Conservation (phyloP, 2,888 invertebrate species). For the Harpalus rubripes region DNA sequence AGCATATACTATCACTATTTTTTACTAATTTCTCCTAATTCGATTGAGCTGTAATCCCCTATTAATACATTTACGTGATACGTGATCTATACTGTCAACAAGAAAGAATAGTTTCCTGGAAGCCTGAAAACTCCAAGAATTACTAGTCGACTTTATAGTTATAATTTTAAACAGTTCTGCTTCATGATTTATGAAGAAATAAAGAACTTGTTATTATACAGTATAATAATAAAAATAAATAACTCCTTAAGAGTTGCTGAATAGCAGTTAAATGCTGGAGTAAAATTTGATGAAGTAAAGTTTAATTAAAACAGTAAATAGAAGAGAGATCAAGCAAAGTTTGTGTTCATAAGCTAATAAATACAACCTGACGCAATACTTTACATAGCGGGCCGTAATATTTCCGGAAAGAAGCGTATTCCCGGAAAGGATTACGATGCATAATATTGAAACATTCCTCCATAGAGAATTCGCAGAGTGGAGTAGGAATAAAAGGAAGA, state of each 20-base stretch:
- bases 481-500: constrained; percentile 31
- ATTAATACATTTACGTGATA: too few species aligned
- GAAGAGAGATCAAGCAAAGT: constrained; percentile 33
- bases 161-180: too few species aligned
- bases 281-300: constrained; percentile 32
- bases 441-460: constrained; percentile 50
- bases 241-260: neutral
- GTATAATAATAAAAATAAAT: neutral
- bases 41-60: too few species aligned
- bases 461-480: neutral
- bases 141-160: too few species aligned
- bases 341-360: constrained; percentile 48
- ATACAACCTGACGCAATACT: constrained; percentile 46
- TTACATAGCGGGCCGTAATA: constrained; percentile 42
- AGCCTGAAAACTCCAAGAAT: too few species aligned
- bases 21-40: too few species aligned
- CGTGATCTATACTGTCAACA: too few species aligned
- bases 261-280: neutral
- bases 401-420: constrained; percentile 32
- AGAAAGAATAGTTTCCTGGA: too few species aligned
- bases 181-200: too few species aligned
- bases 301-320: constrained; percentile 47
- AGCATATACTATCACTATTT: too few species aligned
- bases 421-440: constrained; percentile 47
- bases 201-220: too few species aligned